Conservation (phyloP, 2,113 vertebrate species). For the Desmodus rotundus region DNA sequence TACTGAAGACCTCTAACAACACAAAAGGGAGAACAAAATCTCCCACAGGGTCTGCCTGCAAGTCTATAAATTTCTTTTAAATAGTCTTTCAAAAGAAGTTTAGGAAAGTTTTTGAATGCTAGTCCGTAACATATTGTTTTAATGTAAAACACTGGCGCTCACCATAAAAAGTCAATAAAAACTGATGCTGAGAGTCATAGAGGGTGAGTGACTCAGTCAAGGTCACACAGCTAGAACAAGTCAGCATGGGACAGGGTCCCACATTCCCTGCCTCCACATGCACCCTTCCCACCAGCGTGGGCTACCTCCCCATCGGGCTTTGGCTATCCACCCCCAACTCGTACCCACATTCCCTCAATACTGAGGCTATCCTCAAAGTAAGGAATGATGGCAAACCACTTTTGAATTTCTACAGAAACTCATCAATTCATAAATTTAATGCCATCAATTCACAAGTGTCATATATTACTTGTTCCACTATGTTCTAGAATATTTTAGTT, state of each 20-base stretch:
- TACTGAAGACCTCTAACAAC: not conserved
- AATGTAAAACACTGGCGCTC: conserved; percentile 38
- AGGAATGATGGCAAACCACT: not conserved
- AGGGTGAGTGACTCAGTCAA: not conserved
- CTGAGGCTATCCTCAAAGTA: not conserved
- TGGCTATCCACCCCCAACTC: not conserved
- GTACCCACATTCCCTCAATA: rapidly evolving
- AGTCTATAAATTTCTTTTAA: conserved; percentile 29
- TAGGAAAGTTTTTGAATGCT: not conserved
- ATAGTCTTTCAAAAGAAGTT: not conserved
- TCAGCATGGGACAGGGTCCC: not conserved
- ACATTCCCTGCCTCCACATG: not conserved
- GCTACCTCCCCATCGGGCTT: not conserved
- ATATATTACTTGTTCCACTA: not conserved
- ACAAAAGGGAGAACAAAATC: not conserved
- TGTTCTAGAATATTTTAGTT: not conserved
- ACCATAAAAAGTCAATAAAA: not conserved
- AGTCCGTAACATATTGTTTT: conserved; percentile 19
- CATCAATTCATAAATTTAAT: not conserved
- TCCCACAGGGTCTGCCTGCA: not conserved
- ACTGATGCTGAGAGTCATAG: not conserved
- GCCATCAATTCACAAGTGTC: not conserved
- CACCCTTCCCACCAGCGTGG: not conserved
- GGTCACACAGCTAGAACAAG: not conserved
- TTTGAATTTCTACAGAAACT: not conserved